Base-by-base conservation (phyloP, 2,797 vertebrate species). In the Muscicapa comitata region DNA sequence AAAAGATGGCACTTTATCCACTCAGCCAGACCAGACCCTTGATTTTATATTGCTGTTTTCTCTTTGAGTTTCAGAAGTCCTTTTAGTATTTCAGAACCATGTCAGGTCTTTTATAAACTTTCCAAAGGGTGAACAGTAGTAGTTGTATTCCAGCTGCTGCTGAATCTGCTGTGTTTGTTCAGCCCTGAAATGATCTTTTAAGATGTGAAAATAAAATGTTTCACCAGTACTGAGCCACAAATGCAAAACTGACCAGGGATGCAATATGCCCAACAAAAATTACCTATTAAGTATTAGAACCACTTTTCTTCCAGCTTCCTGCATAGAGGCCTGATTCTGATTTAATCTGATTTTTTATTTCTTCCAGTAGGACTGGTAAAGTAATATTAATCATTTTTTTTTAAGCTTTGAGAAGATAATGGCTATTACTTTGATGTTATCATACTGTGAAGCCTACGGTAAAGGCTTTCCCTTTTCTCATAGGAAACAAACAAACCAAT, bases 181-280 rank as follows among this genome's bases (percentile, higher is more conserved):
- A 97, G 94, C 93, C 96, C 94, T 97, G 96, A 97, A 97, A 97
- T 97, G 94, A 97, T 97, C 94, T 97, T 96, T 96, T 94, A 97
- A 97, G 95, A 97, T 95, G 95, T 96, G 95, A 97, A 97, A 97
- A 96, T 97, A 96, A 95, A 96, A 96, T 95, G 93, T 95, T 95
- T 95, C 94, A 92, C 88, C 90, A 90, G 94, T 91, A 92, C 90
- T 92, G 94, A 97, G 95, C 94, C 83, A 95, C 95, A 96, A 94
- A 95, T 2, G 15, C 90, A 95, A 92, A 97, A 96, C 93, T 93
- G 96, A 96, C 96, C 77, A 72, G 91, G 85, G 93, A 88, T 95
- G 67, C 66, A 93, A 79, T 84, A 74, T 7, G 2, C 62, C 55
- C 47, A 87, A 89, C 37, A 92, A 95, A 96, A 94, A 11, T 82